Conservation (phyloP, 2,113 vertebrate genomes). For the Hippocampus guttulatus region DNA sequence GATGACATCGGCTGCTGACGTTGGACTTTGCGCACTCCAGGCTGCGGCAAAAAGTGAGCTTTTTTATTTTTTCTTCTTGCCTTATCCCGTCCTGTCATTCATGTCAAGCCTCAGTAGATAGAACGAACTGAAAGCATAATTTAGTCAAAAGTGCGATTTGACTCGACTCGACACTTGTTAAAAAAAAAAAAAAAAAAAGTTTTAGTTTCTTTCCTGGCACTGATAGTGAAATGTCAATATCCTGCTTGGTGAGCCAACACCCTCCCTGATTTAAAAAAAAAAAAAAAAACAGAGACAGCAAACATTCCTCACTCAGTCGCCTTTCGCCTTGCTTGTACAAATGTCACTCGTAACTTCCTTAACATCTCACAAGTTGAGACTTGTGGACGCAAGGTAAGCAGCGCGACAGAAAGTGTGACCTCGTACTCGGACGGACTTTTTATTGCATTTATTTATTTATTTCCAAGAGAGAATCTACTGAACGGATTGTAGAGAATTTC, state of each 20-base stretch:
- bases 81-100: neutral
- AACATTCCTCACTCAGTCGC: slow-evolving; percentile 35
- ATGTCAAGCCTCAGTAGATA: neutral
- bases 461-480: neutral
- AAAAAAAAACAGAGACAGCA: slow-evolving; percentile 24
- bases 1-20: neutral
- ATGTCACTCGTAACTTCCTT: neutral
- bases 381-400: neutral
- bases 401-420: slow-evolving; percentile 3
- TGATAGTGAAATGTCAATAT: neutral
- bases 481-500: neutral
- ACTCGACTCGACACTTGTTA: neutral
- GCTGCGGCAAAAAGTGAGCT: slow-evolving; percentile 28
- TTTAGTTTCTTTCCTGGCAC: neutral
- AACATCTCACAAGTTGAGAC: neutral
- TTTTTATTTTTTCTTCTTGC: neutral
- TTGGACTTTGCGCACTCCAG: neutral
- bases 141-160: neutral
- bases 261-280: slow-evolving; percentile 16
- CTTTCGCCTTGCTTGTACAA: slow-evolving; percentile 15
- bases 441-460: neutral
- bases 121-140: neutral
- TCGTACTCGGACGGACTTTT: slow-evolving; percentile 3
- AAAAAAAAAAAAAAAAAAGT: neutral
- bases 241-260: slow-evolving; percentile 26